phyloP scores from a whole-genome alignment of 2,888 invertebrate species.

The Tenthredo amoena region DNA sequence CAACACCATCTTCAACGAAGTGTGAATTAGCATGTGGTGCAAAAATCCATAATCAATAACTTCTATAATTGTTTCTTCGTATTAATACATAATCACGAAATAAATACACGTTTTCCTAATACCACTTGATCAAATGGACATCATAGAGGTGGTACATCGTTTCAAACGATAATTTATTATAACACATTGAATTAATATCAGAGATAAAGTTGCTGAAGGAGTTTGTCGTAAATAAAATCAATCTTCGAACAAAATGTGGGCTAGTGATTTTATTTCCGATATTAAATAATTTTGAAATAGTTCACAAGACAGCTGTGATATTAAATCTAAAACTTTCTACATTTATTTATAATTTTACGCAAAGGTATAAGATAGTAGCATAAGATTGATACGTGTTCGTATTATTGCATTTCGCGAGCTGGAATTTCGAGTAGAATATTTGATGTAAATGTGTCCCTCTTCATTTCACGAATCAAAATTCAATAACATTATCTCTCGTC shows the following conservation, averaged over 20 bases:
- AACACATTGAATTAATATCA: background rate
- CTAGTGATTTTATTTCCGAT: background rate
- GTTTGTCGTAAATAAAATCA: background rate
- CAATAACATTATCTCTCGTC: background rate
- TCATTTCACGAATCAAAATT: background rate
- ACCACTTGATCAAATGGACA: background rate
- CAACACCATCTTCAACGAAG: background rate
- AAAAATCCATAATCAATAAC: conserved; percentile 11
- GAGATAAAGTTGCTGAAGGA: background rate
- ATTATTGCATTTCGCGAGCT: background rate
- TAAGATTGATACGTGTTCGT: background rate
- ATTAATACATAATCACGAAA: conserved; percentile 3
- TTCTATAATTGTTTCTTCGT: conserved; percentile 21
- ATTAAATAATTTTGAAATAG: background rate
- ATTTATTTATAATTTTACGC: background rate
- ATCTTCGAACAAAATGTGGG: background rate
- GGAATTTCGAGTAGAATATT: background rate
- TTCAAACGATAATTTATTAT: background rate
- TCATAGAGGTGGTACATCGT: background rate
- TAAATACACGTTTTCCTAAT: background rate
- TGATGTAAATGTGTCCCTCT: background rate
- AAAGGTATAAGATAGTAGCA: background rate
- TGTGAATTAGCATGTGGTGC: conserved; percentile 25
- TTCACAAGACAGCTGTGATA: background rate
- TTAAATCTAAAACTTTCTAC: background rate